Conservation (phyloP, 2,888 invertebrate genomes). For the Trissolcus brochymenae region DNA sequence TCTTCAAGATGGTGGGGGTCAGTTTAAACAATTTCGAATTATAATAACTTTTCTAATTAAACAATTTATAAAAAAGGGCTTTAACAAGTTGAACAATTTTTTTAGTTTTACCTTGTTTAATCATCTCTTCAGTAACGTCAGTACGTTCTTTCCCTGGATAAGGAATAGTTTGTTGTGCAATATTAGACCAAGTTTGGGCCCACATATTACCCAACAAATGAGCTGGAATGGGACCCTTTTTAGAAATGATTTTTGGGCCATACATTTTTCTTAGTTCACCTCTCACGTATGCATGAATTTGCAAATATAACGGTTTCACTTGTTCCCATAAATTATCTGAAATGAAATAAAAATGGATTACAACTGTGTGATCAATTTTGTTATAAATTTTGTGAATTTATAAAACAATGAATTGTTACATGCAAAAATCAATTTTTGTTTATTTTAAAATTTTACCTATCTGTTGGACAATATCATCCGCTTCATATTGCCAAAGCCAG, state of each 20-base stretch:
- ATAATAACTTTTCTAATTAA: too few relatives aligned
- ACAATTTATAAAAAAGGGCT: too few relatives aligned
- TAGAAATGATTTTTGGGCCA: slow-evolving; percentile 72
- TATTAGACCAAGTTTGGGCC: slow-evolving; percentile 87
- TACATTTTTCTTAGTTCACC: slow-evolving; percentile 76
- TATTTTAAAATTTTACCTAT: too few relatives aligned
- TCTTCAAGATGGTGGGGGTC: too few relatives aligned
- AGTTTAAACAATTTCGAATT: too few relatives aligned
- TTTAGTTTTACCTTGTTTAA: slow-evolving; percentile 78
- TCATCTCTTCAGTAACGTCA: slow-evolving; percentile 86
- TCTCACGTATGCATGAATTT: slow-evolving; percentile 79
- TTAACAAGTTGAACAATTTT: neutral
- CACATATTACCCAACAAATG: slow-evolving; percentile 86
- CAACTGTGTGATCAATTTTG: too few relatives aligned
- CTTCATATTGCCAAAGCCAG: slow-evolving; percentile 76
- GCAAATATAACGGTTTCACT: slow-evolving; percentile 85
- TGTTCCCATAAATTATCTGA: slow-evolving; percentile 80
- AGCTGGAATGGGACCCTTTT: slow-evolving; percentile 73
- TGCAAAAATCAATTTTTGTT: too few relatives aligned
- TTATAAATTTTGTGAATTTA: too few relatives aligned
- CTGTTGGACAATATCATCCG: slow-evolving; percentile 76
- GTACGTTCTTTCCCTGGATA: slow-evolving; percentile 83
- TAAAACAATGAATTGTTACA: too few relatives aligned
- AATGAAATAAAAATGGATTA: neutral
- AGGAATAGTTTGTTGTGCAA: slow-evolving; percentile 83